phyloP scores from a whole-genome alignment of 1,140 invertebrate genomes.

The Drosophila quadrilineata region DNA sequence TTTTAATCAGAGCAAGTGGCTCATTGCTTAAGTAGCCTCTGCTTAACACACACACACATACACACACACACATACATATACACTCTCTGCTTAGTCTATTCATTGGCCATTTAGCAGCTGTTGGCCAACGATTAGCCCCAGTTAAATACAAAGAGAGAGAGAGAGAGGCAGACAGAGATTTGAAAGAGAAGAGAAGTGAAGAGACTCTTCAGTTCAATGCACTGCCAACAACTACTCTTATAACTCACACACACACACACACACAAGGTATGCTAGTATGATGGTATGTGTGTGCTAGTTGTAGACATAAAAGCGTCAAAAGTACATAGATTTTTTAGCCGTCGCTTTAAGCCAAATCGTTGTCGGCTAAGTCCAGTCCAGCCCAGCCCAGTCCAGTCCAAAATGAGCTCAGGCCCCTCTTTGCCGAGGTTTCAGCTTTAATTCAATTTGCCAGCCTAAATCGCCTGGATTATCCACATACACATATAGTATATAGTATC shows the following conservation, averaged over 20 bases:
- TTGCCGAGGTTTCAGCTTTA: slow-evolving; percentile 61
- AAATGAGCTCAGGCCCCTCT: slow-evolving; percentile 18
- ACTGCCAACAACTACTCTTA: slow-evolving; percentile 35
- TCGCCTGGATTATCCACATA: slow-evolving; percentile 63
- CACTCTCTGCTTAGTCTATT: slow-evolving; percentile 11
- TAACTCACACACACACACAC: slow-evolving; percentile 2
- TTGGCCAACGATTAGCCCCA: slow-evolving; percentile 56
- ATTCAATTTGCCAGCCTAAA: slow-evolving; percentile 73
- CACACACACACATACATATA: slow-evolving; percentile 1
- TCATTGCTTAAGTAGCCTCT: slow-evolving; percentile 27
- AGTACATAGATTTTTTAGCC: slow-evolving; percentile 41
- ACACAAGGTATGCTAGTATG: no score
- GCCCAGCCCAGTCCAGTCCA: no score
- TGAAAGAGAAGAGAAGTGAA: slow-evolving; percentile 16
- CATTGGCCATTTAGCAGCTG: slow-evolving; percentile 4
- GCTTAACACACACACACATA: not conserved
- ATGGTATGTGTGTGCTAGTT: no score
- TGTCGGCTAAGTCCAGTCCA: slow-evolving; percentile 57
- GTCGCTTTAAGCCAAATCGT: slow-evolving; percentile 56
- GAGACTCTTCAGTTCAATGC: slow-evolving; percentile 66
- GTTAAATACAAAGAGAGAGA: not conserved
- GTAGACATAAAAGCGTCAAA: slow-evolving; percentile 40
- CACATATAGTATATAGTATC: slow-evolving; percentile 10
- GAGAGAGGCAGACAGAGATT: not conserved
- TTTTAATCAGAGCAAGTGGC: slow-evolving; percentile 76